Evolutionary conservation across 2,888 invertebrate species (phyloP).

Genomic region (Terebella lapidaria): DNA sequence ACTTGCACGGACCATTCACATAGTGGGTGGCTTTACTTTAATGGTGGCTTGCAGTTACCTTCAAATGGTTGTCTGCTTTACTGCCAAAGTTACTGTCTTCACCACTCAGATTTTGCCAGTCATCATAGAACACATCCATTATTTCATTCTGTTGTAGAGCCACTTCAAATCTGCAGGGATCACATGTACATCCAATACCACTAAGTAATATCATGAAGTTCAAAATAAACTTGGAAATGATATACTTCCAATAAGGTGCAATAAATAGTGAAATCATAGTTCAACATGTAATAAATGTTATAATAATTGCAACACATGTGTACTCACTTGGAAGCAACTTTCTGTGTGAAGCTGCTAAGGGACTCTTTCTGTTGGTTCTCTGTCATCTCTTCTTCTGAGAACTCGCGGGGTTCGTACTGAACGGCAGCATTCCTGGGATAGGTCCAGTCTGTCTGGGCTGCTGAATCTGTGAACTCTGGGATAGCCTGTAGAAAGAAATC

Average conservation of each 20-base stretch:
- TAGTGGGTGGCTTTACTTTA: too few species aligned
- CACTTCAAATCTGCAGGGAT: constrained; percentile 37
- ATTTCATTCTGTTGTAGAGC: constrained; percentile 54
- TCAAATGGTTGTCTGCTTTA: constrained; percentile 52
- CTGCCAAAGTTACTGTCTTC: constrained; percentile 46
- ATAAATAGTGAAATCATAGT: too few species aligned
- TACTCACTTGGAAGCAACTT: constrained; percentile 35
- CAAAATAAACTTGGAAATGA: not conserved
- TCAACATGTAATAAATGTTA: too few species aligned
- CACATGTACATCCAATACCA: not conserved
- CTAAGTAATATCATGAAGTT: too few species aligned
- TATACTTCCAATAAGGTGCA: too few species aligned
- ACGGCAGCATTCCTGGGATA: constrained; percentile 48
- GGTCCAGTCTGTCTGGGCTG: constrained; percentile 50
- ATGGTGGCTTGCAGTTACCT: constrained; percentile 30
- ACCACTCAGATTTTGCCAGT: constrained; percentile 48
- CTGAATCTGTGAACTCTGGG: constrained; percentile 32
- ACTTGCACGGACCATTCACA: too few species aligned
- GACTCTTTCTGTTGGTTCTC: constrained; percentile 28
- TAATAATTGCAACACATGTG: too few species aligned
- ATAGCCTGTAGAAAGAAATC: constrained; percentile 40
- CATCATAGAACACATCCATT: constrained; percentile 52
- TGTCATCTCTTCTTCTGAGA: constrained; percentile 38
- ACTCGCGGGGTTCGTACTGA: constrained; percentile 48
- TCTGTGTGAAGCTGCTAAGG: constrained; percentile 31